A percentile compares a stretch with the other conserved stretches of the same genome.
These are phyloP conservation scores for Lasioglossum marginatum DNA, from an alignment of 2,888 invertebrate genomes.

Conservation along the genomic window DNA sequence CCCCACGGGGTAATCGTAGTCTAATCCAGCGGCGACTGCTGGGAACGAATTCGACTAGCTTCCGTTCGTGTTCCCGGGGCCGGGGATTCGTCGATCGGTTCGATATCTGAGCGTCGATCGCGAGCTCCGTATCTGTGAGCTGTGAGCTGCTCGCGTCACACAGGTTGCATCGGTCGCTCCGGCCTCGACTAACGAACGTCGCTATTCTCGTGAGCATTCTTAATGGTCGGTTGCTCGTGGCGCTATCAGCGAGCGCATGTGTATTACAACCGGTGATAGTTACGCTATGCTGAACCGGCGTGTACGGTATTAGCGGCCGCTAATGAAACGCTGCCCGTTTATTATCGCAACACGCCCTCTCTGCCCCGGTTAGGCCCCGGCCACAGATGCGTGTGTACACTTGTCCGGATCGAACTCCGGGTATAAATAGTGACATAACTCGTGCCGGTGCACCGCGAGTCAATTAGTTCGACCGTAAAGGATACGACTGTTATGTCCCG, in stretches of 20 bases:
- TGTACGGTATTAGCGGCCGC: conserved; percentile 70
- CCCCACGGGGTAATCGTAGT: neutral
- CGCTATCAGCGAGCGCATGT: conserved; percentile 61
- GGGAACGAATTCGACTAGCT: neutral
- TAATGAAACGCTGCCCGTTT: conserved; percentile 71
- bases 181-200: conserved; percentile 62
- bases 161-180: conserved; percentile 26
- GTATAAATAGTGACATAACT: conserved; percentile 73
- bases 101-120: conserved; percentile 28
- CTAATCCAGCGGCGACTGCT: neutral
- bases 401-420: conserved; percentile 52
- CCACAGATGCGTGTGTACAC: conserved; percentile 44
- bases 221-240: conserved; percentile 60
- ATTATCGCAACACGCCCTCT: conserved; percentile 61
- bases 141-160: conserved; percentile 45
- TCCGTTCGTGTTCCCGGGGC: neutral
- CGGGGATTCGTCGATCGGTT: conserved; percentile 4
- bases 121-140: neutral
- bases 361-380: conserved; percentile 15
- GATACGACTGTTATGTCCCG: conserved; percentile 51
- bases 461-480: conserved; percentile 69
- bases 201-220: conserved; percentile 61
- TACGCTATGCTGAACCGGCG: conserved; percentile 67
- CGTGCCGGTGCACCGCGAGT: conserved; percentile 66
- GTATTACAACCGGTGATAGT: conserved; percentile 70